These are phyloP conservation scores for Pterostichus madidus DNA, from an alignment of 2,888 invertebrate genomes.

Conservation along the genomic window DNA sequence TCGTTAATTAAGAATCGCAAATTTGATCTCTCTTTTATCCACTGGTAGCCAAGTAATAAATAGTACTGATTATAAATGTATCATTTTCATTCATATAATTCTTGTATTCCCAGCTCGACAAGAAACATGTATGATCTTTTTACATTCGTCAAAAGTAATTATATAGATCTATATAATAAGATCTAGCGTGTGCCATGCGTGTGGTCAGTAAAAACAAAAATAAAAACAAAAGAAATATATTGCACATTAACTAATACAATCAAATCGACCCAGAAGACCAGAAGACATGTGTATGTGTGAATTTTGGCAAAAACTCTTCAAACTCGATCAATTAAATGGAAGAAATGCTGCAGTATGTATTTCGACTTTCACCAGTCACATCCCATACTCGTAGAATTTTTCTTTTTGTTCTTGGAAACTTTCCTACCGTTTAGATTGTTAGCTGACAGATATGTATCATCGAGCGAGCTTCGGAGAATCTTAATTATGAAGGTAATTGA, in stretches of 20 bases:
- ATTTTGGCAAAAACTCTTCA: conserved; percentile 26
- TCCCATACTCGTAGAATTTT: conserved; percentile 16
- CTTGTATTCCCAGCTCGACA: too few relatives aligned
- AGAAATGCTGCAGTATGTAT: neutral
- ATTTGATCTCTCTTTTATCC: too few relatives aligned
- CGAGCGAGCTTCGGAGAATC: conserved; percentile 26
- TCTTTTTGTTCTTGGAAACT: conserved; percentile 45
- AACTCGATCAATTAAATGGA: conserved; percentile 22
- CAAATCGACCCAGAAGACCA: conserved; percentile 15
- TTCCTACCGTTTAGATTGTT: conserved; percentile 37
- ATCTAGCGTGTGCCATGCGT: conserved; percentile 31
- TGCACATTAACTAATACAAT: conserved; percentile 13
- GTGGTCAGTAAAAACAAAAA: conserved; percentile 5
- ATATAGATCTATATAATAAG: conserved; percentile 25
- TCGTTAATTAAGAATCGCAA: too few relatives aligned
- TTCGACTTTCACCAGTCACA: conserved; percentile 61
- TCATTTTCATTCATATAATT: too few relatives aligned
- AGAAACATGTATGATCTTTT: conserved; percentile 17
- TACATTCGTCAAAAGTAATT: conserved; percentile 7
- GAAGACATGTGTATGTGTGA: conserved; percentile 15
- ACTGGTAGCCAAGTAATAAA: too few relatives aligned
- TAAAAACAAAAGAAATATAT: neutral
- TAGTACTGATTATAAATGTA: too few relatives aligned
- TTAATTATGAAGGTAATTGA: conserved; percentile 59
- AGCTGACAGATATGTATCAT: conserved; percentile 45